phyloP scores from a whole-genome alignment of 2,888 invertebrate genomes.

The Horisme vitalbata region DNA sequence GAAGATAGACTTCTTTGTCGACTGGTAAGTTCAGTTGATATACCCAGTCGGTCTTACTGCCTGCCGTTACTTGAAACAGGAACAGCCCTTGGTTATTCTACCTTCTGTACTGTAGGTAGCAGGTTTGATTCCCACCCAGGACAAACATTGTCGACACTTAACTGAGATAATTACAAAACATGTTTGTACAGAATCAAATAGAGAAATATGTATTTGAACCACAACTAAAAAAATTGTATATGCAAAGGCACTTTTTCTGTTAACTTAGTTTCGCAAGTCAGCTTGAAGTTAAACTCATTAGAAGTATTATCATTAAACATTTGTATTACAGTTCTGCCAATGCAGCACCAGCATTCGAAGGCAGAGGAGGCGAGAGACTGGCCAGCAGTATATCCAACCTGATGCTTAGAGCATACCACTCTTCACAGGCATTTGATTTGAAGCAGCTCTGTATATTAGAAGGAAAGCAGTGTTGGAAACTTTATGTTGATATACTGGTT shows the following conservation, averaged over 20 bases:
- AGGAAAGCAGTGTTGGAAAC: constrained; percentile 95
- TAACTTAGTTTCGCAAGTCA: too few relatives aligned
- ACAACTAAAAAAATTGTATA: too few relatives aligned
- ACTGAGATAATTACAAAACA: too few relatives aligned
- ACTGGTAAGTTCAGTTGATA: constrained; percentile 86
- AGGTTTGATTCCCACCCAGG: too few relatives aligned
- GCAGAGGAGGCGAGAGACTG: constrained; percentile 95
- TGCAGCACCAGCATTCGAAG: constrained; percentile 98
- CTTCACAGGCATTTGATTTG: constrained; percentile 89
- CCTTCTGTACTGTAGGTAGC: too few relatives aligned
- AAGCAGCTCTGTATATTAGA: constrained; percentile 91
- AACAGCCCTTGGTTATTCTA: too few relatives aligned
- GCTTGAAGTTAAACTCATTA: not conserved
- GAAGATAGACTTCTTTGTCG: constrained; percentile 97
- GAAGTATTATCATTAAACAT: not conserved
- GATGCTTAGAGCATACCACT: constrained; percentile 90
- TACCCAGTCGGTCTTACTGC: too few relatives aligned
- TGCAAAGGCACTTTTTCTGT: too few relatives aligned
- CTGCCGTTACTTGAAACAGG: too few relatives aligned
- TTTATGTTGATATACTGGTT: constrained; percentile 96
- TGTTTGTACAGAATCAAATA: too few relatives aligned
- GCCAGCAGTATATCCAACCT: constrained; percentile 92
- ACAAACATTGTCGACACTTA: too few relatives aligned
- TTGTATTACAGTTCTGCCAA: constrained; percentile 91
- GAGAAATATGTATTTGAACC: too few relatives aligned